phyloP scores from a whole-genome alignment of 1,140 invertebrate species.

The Venturia canescens region DNA sequence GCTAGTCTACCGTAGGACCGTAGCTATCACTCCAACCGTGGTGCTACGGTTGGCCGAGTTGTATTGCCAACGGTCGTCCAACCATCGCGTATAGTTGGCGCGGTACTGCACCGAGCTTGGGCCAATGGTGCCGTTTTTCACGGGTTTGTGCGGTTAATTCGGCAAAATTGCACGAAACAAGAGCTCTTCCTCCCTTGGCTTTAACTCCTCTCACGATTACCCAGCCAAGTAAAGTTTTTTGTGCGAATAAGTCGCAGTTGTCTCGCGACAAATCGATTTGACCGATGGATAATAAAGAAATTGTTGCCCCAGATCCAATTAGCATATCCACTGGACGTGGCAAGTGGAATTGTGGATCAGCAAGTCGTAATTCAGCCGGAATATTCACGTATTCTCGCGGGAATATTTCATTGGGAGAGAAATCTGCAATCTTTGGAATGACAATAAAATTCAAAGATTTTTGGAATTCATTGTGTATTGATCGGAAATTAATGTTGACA shows the following conservation, averaged over 20 bases:
- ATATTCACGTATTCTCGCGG: conserved; percentile 43
- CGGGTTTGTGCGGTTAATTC: conserved; percentile 18
- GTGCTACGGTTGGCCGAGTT: no score
- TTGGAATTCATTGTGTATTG: conserved; percentile 41
- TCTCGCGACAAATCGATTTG: conserved; percentile 43
- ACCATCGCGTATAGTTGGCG: no score
- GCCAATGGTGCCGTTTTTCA: no score
- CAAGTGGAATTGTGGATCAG: conserved; percentile 48
- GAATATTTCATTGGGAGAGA: conserved; percentile 40
- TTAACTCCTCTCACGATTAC: conserved; percentile 28
- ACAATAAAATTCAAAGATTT: conserved; percentile 46
- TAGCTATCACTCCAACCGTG: no score
- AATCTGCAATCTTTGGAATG: conserved; percentile 45
- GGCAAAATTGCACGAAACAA: conserved; percentile 7
- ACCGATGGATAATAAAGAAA: conserved; percentile 43
- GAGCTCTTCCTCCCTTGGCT: not conserved
- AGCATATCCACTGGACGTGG: conserved; percentile 49
- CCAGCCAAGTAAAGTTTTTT: conserved; percentile 49
- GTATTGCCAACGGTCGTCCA: no score
- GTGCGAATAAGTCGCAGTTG: conserved; percentile 17
- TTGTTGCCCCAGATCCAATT: conserved; percentile 39
- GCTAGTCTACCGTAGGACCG: no score
- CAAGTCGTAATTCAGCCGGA: conserved; percentile 49
- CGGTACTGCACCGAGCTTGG: no score
- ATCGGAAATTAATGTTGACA: conserved; percentile 37